Conservation (phyloP, 2,888 invertebrate species). For the Hirudinaria manillensis region DNA sequence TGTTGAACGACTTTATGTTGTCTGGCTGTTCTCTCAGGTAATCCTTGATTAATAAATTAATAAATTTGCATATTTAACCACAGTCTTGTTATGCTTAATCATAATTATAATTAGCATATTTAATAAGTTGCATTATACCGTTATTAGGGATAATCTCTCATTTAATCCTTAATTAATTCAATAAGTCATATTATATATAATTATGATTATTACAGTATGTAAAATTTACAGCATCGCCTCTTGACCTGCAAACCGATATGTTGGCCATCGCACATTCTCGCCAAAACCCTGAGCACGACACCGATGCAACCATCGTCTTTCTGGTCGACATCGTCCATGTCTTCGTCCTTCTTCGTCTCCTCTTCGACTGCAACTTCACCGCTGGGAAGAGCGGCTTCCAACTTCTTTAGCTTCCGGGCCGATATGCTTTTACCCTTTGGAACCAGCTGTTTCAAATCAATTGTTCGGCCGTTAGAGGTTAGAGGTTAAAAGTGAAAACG, state of each 20-base stretch:
- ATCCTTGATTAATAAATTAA: slow-evolving; percentile 47
- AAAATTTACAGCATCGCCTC: not conserved
- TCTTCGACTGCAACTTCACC: not conserved
- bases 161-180: slow-evolving; percentile 44
- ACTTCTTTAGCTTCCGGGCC: not conserved
- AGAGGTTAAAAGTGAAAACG: too few relatives aligned
- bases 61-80: not conserved
- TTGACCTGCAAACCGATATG: slow-evolving; percentile 51
- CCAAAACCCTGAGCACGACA: slow-evolving; percentile 53
- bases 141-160: slow-evolving; percentile 54
- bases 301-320: slow-evolving; percentile 54
- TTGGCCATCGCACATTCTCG: slow-evolving; percentile 54
- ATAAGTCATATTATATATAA: not conserved
- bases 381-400: not conserved
- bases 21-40: slow-evolving; percentile 54
- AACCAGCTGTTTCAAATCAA: not conserved
- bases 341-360: slow-evolving; percentile 36
- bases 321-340: slow-evolving; percentile 40
- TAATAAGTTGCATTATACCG: too few relatives aligned
- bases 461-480: not conserved
- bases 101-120: too few relatives aligned
- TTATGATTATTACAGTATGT: not conserved
- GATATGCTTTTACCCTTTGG: slow-evolving; percentile 18
- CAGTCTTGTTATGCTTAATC: too few relatives aligned
- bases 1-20: slow-evolving; percentile 55